Conservation (phyloP, 2,113 vertebrate species). For the Mesocricetus auratus region DNA sequence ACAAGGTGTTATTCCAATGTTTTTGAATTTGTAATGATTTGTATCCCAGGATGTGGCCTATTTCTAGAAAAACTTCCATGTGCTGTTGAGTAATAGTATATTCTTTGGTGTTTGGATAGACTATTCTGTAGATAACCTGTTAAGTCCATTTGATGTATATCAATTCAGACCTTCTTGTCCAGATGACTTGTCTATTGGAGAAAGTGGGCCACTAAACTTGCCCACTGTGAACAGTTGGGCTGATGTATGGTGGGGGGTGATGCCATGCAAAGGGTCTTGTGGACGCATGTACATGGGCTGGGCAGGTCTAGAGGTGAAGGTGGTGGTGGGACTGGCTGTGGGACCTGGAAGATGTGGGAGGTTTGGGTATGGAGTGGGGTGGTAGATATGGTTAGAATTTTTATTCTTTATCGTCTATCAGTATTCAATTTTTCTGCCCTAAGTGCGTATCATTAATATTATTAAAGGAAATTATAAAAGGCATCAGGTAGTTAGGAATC, state of each 20-base stretch:
- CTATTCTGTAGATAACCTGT: not conserved
- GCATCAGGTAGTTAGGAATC: not conserved
- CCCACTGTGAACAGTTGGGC: not conserved
- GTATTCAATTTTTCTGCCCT: not conserved
- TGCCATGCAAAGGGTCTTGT: not conserved
- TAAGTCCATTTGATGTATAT: not conserved
- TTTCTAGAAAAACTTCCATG: not conserved
- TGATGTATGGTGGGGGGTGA: not conserved
- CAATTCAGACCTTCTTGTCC: not conserved
- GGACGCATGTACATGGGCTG: not conserved
- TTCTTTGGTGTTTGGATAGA: not conserved
- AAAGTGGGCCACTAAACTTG: not conserved
- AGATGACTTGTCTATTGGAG: not conserved
- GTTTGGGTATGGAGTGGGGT: not conserved
- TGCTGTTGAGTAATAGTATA: not conserved
- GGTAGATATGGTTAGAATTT: not conserved
- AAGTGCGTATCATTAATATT: not conserved
- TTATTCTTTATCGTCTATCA: constrained; percentile 10
- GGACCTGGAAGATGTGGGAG: not conserved
- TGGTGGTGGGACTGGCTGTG: not conserved
- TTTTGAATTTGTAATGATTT: not conserved
- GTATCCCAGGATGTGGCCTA: not conserved
- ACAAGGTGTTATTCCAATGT: not conserved
- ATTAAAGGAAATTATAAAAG: not conserved
- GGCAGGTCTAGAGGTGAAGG: not conserved